These are phyloP conservation scores for Colletes collaris DNA, from an alignment of 2,888 invertebrate species.

Conservation along the genomic window DNA sequence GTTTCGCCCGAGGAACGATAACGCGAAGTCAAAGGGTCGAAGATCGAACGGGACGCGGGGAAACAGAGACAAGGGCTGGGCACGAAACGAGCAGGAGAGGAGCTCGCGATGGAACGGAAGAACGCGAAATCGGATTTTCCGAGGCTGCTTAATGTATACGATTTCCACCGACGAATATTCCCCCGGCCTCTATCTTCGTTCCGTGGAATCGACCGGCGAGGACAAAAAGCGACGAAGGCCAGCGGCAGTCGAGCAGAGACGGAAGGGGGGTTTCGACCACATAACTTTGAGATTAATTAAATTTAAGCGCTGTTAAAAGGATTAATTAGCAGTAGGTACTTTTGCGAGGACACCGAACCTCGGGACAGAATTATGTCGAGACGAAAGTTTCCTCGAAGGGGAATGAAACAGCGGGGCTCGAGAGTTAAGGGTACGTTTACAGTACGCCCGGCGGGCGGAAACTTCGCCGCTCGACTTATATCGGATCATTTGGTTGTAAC, in stretches of 20 bases:
- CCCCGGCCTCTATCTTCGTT: neutral
- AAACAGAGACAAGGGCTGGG: neutral
- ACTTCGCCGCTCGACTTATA: conserved; percentile 61
- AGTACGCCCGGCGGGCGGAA: conserved; percentile 45
- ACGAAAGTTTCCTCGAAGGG: conserved; percentile 67
- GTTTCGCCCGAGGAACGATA: too few species aligned
- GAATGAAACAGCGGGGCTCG: conserved; percentile 41
- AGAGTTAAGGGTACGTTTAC: conserved; percentile 55
- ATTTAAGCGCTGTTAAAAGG: conserved; percentile 80
- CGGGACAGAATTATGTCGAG: conserved; percentile 70
- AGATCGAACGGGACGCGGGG: conserved; percentile 25
- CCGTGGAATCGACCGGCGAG: conserved; percentile 29
- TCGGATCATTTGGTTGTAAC: conserved; percentile 53
- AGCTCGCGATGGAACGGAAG: conserved; percentile 30
- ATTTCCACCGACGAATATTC: conserved; percentile 62
- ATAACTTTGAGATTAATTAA: conserved; percentile 82
- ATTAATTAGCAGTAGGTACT: conserved; percentile 80
- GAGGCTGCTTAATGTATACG: conserved; percentile 66
- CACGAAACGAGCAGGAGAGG: neutral
- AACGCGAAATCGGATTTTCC: conserved; percentile 72
- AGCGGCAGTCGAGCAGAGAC: conserved; percentile 50
- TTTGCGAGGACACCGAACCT: conserved; percentile 69
- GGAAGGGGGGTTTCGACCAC: conserved; percentile 69
- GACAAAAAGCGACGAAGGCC: conserved; percentile 49
- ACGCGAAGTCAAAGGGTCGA: conserved; percentile 27